Percentiles rank a stretch among this genome's conserved stretches.
Conservation (phyloP, 2,888 invertebrate genomes). For the Callinectes sapidus region DNA sequence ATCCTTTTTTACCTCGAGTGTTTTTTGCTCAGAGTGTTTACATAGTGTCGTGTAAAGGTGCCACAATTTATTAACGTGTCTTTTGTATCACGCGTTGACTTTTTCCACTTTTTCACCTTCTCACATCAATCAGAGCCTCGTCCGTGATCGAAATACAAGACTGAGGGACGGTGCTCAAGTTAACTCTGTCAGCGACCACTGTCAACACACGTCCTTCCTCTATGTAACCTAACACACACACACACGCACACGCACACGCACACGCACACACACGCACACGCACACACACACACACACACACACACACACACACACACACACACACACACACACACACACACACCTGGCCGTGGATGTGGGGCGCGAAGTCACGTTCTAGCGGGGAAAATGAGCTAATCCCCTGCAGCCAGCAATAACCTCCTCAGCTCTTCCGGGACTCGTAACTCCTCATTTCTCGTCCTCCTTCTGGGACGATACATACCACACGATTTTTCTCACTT, state of each 20-base stretch:
- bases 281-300: constrained; percentile 8
- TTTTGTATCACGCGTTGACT: too few relatives aligned
- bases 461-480: constrained; percentile 34
- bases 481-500: neutral
- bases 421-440: constrained; percentile 34
- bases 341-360: neutral
- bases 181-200: neutral
- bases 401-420: constrained; percentile 34
- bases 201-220: neutral
- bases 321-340: constrained; percentile 31
- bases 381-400: constrained; percentile 35
- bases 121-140: neutral
- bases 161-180: neutral
- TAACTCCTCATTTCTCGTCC: constrained; percentile 36
- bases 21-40: neutral
- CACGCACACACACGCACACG: neutral
- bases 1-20: neutral
- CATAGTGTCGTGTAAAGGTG: neutral
- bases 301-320: constrained; percentile 4
- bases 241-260: neutral
- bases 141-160: neutral
- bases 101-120: neutral
- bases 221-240: neutral
- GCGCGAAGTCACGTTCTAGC: constrained; percentile 18
- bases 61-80: too few relatives aligned